Base-by-base conservation (phyloP, 2,888 invertebrate species). In the Dyspetes luteomarginatus region DNA sequence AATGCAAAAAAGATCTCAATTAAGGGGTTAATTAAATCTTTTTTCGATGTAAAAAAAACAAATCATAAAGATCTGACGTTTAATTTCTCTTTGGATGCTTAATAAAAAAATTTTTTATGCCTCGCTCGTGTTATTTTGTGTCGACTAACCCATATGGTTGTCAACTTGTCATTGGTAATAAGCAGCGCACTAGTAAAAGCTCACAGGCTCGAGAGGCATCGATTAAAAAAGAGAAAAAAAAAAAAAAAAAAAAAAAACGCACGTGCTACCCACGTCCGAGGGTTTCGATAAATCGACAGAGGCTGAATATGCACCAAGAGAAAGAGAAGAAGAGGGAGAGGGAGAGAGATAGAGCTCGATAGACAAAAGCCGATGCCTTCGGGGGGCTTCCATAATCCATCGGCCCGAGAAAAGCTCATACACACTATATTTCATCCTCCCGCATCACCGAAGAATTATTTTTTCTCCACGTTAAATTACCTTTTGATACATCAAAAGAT, bases 321-420 rank as follows among this genome's bases (percentile, higher is more conserved):
- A 56, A 12, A 28, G 30, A 82, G 84, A 86, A 84, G 82, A 86
- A 82, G 85, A 76, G 82, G 83, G 83, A 83, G 85, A 87, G 71
- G 56, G 48, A 41, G 69, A 28, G 60, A 78, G 84, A 68, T 83
- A 84, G 85, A 48, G 48, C 45, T 1, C 64, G 67, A 76, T 56
- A 75, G 75, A 81, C 62, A 77, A 77, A 81, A 81, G 81, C 77
- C 81, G 76, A 77, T 81, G 76, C 76, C 77, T 73, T 69, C 68
- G 68, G 76, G 64, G 83, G 87, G 89, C 89, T 89, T 89, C 89
- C 87, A 86, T 89, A 89, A 88, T 89, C 89, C 88, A 85, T 87
- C 87, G 84, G 85, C 84, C 50, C 62, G 24, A 4, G 86, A 84
- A 82, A 84, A 84, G 85, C 86, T 86, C 82, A 85, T 87, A 85